Percentiles rank a stretch among this genome's conserved stretches.
Evolutionary conservation across 2,888 invertebrate species (phyloP).

Genomic region (Bugula neritina): DNA sequence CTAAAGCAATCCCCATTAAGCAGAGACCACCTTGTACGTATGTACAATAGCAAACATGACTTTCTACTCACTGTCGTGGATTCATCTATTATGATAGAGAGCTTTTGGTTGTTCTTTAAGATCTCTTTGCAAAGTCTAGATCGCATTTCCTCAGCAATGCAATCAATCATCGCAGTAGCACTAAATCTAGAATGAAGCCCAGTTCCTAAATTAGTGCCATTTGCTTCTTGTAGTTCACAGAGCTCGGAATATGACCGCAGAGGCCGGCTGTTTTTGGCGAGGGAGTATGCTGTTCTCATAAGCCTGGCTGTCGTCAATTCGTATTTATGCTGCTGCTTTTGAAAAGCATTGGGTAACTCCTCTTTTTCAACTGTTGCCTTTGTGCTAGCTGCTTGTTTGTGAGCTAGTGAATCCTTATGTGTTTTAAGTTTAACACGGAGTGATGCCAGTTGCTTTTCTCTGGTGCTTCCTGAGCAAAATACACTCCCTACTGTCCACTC

Average conservation of each 20-base stretch:
- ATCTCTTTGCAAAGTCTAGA: background rate
- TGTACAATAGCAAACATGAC: background rate
- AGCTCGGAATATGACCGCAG: background rate
- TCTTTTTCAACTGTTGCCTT: background rate
- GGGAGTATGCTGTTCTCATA: background rate
- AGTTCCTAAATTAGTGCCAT: background rate
- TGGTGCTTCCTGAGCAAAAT: background rate
- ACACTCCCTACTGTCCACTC: background rate
- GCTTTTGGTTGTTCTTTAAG: background rate
- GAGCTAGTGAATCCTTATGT: background rate
- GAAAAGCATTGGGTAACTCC: background rate
- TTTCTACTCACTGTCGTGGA: constrained; percentile 5
- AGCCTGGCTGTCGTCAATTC: background rate
- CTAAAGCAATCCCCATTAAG: background rate
- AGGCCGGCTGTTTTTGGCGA: background rate
- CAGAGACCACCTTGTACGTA: background rate
- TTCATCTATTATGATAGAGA: background rate
- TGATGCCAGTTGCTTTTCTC: background rate
- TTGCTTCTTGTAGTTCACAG: background rate
- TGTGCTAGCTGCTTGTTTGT: background rate
- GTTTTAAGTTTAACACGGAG: background rate
- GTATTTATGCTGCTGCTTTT: background rate
- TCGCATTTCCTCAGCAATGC: background rate
- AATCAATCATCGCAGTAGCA: background rate
- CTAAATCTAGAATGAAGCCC: background rate